phyloP scores from a whole-genome alignment of 2,888 invertebrate genomes.

The Drosophila subsilvestris region DNA sequence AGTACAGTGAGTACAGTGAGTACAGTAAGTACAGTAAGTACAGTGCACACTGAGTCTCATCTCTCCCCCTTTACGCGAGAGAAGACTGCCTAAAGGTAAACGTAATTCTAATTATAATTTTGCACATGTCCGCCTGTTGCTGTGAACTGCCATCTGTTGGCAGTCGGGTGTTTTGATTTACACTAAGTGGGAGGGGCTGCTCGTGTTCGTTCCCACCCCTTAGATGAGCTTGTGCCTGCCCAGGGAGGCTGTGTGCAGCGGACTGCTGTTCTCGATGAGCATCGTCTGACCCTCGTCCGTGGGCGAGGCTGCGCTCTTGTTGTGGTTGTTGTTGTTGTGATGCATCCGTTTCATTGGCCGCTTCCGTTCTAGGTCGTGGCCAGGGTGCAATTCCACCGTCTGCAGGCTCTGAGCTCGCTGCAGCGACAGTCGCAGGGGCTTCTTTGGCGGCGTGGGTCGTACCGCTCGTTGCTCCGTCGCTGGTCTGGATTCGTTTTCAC shows the following conservation, averaged over 20 bases:
- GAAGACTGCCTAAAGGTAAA: background rate
- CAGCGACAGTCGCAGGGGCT: conserved; percentile 91
- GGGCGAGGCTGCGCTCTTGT: conserved; percentile 52
- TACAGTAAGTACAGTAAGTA: conserved; percentile 23
- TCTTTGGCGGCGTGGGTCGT: conserved; percentile 93
- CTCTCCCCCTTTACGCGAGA: background rate
- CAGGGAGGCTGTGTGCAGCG: conserved; percentile 82
- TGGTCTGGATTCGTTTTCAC: conserved; percentile 86
- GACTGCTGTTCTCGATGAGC: conserved; percentile 79
- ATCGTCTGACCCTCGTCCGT: conserved; percentile 57
- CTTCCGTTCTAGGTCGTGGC: conserved; percentile 81
- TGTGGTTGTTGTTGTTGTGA: conserved; percentile 70
- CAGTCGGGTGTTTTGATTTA: conserved; percentile 44
- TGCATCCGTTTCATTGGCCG: conserved; percentile 83
- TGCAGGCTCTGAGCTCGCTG: conserved; percentile 93
- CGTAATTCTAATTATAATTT: conserved; percentile 50
- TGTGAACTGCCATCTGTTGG: conserved; percentile 19
- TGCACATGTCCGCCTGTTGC: conserved; percentile 78
- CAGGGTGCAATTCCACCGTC: conserved; percentile 85
- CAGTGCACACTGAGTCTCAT: conserved; percentile 8
- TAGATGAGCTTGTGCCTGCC: conserved; percentile 83
- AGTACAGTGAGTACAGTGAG: conserved; percentile 47
- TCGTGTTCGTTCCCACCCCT: conserved; percentile 5
- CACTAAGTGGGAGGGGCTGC: conserved; percentile 12
- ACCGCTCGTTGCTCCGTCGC: conserved; percentile 79